phyloP scores from a whole-genome alignment of 92 coral and sea anemone genomes.

The Nematostella vectensis region DNA sequence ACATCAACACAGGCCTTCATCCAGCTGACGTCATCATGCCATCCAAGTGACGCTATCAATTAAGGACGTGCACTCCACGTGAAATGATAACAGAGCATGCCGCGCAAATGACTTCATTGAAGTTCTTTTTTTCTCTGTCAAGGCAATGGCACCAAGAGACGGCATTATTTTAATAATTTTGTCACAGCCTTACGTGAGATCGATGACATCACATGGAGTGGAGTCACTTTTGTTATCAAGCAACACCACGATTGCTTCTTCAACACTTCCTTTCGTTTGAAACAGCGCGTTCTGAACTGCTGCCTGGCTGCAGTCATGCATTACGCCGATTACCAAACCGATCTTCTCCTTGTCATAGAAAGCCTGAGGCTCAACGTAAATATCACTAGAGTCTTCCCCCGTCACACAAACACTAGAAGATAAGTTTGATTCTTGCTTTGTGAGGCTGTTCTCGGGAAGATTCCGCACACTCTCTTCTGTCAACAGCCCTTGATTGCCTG shows the following conservation, averaged over 20 bases:
- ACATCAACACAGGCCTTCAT: too few relatives aligned
- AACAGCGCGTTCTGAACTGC: conserved; percentile 15
- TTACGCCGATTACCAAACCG: conserved; percentile 20
- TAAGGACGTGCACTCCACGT: too few relatives aligned
- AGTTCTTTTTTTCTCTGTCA: too few relatives aligned
- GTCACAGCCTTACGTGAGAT: background rate
- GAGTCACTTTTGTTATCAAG: conserved; percentile 5
- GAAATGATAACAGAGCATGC: too few relatives aligned
- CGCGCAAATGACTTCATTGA: too few relatives aligned
- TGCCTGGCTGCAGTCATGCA: conserved; percentile 16
- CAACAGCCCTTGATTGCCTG: background rate
- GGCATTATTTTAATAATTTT: too few relatives aligned
- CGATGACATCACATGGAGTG: background rate
- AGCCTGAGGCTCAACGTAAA: background rate
- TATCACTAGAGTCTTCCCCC: background rate
- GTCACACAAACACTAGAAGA: background rate
- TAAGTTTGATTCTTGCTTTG: too few relatives aligned
- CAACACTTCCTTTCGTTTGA: conserved; percentile 17
- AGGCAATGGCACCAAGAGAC: too few relatives aligned
- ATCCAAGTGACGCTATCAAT: too few relatives aligned
- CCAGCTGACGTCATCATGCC: too few relatives aligned
- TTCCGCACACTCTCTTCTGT: background rate
- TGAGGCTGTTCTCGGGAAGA: too few relatives aligned
- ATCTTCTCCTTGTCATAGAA: conserved; percentile 23
- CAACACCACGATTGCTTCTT: conserved; percentile 10